These are phyloP conservation scores for Labeo rohita DNA, from an alignment of 2,113 vertebrate genomes.

Conservation along the genomic window DNA sequence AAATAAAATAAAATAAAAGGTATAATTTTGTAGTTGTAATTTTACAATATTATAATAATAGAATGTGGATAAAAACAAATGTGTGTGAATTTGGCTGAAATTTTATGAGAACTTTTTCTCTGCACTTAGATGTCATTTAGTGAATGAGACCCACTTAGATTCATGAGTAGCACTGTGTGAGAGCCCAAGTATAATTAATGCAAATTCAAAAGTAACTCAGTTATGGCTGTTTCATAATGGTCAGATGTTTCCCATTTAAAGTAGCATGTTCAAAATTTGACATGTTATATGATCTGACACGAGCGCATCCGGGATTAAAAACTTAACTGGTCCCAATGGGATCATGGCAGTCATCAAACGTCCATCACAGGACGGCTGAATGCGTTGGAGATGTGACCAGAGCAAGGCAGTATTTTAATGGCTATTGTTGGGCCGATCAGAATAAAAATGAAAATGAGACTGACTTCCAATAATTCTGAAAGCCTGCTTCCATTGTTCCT, in stretches of 20 bases:
- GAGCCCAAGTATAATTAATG: slow-evolving; percentile 5
- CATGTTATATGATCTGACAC: slow-evolving; percentile 11
- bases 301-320: slow-evolving; percentile 5
- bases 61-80: neutral
- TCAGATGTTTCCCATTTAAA: neutral
- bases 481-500: slow-evolving; percentile 58
- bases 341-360: slow-evolving; percentile 39
- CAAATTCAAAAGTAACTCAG: neutral
- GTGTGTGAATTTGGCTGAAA: neutral
- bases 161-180: neutral
- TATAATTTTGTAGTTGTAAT: too few relatives aligned
- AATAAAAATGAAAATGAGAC: slow-evolving; percentile 52
- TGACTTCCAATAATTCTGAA: slow-evolving; percentile 63
- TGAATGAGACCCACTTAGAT: neutral
- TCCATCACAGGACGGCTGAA: slow-evolving; percentile 15
- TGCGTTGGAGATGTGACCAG: slow-evolving; percentile 12
- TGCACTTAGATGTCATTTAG: neutral
- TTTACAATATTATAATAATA: neutral
- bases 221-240: neutral
- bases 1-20: too few relatives aligned
- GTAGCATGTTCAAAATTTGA: slow-evolving; percentile 5
- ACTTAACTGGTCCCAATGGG: neutral
- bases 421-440: slow-evolving; percentile 45
- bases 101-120: neutral
- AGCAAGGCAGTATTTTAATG: slow-evolving; percentile 25